These are phyloP conservation scores for Tyto alba DNA, from an alignment of 2,113 vertebrate genomes.

Conservation along the genomic window DNA sequence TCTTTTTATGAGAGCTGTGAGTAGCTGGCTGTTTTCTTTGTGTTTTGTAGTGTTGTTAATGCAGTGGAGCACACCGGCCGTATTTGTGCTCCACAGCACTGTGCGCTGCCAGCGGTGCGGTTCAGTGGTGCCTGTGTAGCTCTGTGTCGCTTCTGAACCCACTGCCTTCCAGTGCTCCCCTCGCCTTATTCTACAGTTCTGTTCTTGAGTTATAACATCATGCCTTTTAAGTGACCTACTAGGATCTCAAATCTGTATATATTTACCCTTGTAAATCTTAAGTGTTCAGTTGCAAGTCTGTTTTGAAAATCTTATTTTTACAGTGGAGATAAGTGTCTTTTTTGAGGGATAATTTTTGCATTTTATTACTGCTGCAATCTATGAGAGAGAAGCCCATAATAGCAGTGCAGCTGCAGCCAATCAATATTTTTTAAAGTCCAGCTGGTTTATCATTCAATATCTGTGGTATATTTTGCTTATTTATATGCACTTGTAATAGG, in stretches of 20 bases:
- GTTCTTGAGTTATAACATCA: background rate
- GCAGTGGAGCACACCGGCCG: too few species aligned
- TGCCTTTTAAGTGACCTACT: background rate
- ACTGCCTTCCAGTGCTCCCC: background rate
- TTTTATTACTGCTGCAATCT: background rate
- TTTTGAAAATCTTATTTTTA: background rate
- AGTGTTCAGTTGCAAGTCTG: background rate
- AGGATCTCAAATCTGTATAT: background rate
- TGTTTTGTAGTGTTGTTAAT: background rate
- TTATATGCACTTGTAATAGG: background rate
- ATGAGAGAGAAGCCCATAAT: background rate
- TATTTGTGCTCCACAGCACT: background rate
- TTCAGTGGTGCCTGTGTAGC: background rate
- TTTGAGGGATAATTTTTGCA: background rate
- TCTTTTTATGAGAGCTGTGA: background rate
- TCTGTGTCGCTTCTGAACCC: background rate
- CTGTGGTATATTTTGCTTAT: background rate
- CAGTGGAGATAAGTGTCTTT: background rate
- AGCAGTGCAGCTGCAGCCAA: background rate
- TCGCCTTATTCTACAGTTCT: background rate
- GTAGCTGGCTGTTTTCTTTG: background rate
- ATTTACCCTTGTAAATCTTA: background rate
- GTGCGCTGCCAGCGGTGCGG: background rate
- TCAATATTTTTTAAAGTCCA: background rate
- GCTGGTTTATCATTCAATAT: background rate